These are phyloP conservation scores for Notoglanidium macrostoma DNA, from an alignment of 2,797 vertebrate species.

Conservation along the genomic window DNA sequence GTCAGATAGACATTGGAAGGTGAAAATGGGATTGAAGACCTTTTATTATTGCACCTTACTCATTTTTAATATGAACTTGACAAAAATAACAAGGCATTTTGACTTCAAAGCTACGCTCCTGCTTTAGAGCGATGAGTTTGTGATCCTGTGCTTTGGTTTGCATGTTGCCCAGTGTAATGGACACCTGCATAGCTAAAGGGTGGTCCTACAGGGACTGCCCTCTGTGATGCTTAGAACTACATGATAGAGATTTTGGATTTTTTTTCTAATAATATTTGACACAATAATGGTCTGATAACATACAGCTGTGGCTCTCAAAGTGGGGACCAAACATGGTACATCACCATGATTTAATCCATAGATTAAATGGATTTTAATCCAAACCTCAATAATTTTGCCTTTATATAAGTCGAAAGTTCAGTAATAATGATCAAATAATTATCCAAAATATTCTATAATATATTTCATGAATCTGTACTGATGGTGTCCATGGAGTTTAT, in stretches of 20 bases:
- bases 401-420: too few species aligned
- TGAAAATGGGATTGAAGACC: constrained; percentile 31
- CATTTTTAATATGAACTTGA: constrained; percentile 65
- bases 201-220: neutral
- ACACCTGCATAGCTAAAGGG: neutral
- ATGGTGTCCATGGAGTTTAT: neutral
- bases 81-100: constrained; percentile 48
- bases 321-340: neutral
- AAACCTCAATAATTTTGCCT: too few species aligned
- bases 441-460: neutral
- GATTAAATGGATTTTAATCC: too few species aligned
- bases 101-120: neutral
- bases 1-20: constrained; percentile 55
- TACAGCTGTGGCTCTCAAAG: neutral
- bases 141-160: neutral
- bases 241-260: neutral
- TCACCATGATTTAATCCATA: too few species aligned
- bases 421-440: too few species aligned
- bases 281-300: neutral
- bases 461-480: neutral
- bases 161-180: neutral
- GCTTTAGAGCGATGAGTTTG: neutral
- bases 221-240: neutral
- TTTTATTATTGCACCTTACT: constrained; percentile 51
- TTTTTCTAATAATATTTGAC: neutral